Evolutionary conservation across 2,797 vertebrate species (phyloP).

Genomic region (Microctenopoma lineatum): DNA sequence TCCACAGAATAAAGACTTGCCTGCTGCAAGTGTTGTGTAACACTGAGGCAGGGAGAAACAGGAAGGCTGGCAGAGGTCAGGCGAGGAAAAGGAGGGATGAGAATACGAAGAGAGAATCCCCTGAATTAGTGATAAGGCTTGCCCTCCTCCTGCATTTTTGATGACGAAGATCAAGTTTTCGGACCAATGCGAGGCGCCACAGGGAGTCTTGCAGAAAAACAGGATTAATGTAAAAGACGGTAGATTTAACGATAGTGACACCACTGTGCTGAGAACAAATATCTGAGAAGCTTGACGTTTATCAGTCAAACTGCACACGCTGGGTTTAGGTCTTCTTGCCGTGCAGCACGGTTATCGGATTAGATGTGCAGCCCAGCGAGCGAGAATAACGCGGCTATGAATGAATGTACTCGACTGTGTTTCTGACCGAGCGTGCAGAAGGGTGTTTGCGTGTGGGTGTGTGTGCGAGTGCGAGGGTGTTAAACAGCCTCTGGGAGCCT

Average conservation of each 20-base stretch:
- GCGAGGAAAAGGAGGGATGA: conserved; percentile 17
- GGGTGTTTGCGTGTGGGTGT: conserved; percentile 17
- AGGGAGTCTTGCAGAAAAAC: conserved; percentile 30
- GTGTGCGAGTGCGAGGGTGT: conserved; percentile 44
- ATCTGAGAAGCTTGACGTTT: too few species aligned
- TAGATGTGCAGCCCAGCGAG: neutral
- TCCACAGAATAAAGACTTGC: too few species aligned
- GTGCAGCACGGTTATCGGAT: neutral
- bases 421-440: conserved; percentile 8
- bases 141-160: conserved; percentile 65
- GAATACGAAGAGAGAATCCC: conserved; percentile 57
- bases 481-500: conserved; percentile 63
- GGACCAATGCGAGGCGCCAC: conserved; percentile 16
- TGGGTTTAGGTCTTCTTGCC: neutral
- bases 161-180: conserved; percentile 68
- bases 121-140: conserved; percentile 72
- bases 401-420: conserved; percentile 19
- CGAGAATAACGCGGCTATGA: conserved; percentile 6
- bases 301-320: neutral
- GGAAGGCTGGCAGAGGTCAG: conserved; percentile 21
- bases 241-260: neutral
- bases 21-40: conserved; percentile 38
- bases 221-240: too few species aligned
- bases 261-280: too few species aligned
- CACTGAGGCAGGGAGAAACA: conserved; percentile 24